These are phyloP conservation scores for Odontomyia ornata DNA, from an alignment of 2,888 invertebrate species.

Conservation along the genomic window DNA sequence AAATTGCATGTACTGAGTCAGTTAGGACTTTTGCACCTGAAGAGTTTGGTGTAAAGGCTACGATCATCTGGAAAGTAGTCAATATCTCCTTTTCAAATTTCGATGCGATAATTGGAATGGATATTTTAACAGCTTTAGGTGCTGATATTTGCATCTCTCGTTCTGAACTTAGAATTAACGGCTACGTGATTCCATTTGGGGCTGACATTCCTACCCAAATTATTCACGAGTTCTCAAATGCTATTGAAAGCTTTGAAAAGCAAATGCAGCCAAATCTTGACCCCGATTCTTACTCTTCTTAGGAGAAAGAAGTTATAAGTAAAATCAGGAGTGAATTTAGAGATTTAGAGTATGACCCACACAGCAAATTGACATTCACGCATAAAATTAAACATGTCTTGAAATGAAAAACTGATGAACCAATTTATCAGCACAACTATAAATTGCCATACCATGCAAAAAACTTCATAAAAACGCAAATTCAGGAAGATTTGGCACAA, in stretches of 20 bases:
- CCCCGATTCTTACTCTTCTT: not conserved
- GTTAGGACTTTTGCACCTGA: conserved; percentile 12
- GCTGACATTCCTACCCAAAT: conserved; percentile 11
- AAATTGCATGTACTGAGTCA: conserved; percentile 5
- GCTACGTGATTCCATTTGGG: conserved; percentile 6
- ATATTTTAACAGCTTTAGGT: conserved; percentile 11
- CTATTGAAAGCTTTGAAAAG: conserved; percentile 7
- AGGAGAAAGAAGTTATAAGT: not conserved
- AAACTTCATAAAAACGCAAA: conserved; percentile 14
- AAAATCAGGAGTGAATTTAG: conserved; percentile 12
- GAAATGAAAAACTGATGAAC: conserved; percentile 11
- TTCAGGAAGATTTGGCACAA: conserved; percentile 18
- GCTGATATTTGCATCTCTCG: conserved; percentile 9
- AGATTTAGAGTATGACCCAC: conserved; percentile 18
- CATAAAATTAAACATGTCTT: conserved; percentile 10
- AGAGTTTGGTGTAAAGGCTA: conserved; percentile 18
- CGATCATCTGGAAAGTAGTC: conserved; percentile 16
- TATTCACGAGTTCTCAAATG: not conserved
- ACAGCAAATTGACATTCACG: not conserved
- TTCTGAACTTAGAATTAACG: conserved; percentile 10
- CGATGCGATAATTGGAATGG: not conserved
- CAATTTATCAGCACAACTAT: conserved; percentile 5
- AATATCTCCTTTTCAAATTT: conserved; percentile 10
- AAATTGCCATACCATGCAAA: conserved; percentile 13
- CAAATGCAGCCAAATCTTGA: conserved; percentile 12